These are phyloP conservation scores for Rhabditophanes sp. DNA, from an alignment of 2,888 invertebrate genomes.

Conservation along the genomic window DNA sequence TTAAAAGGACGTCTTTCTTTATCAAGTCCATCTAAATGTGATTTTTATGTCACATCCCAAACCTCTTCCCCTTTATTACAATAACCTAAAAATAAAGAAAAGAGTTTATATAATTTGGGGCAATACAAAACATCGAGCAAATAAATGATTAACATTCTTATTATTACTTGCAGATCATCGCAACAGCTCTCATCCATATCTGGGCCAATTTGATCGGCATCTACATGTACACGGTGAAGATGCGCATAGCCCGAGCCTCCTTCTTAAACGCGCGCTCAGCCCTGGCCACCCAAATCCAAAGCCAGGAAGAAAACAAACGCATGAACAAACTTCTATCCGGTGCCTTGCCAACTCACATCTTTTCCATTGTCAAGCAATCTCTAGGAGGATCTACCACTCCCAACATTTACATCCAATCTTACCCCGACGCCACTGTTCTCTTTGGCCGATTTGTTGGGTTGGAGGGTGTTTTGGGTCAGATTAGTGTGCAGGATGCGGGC, in stretches of 20 bases:
- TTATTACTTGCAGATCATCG: conserved; percentile 29
- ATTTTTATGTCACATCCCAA: too few relatives aligned
- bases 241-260: conserved; percentile 22
- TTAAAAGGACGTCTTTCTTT: too few relatives aligned
- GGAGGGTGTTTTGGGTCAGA: conserved; percentile 26
- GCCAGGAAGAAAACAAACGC: conserved; percentile 6
- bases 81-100: too few relatives aligned
- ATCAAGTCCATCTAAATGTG: too few relatives aligned
- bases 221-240: conserved; percentile 23
- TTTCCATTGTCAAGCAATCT: conserved; percentile 21
- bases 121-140: too few relatives aligned
- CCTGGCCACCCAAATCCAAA: conserved; percentile 14
- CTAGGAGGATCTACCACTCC: conserved; percentile 29
- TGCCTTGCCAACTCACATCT: conserved; percentile 31
- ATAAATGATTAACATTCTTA: too few relatives aligned
- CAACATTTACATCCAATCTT: conserved; percentile 27
- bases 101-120: too few relatives aligned
- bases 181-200: conserved; percentile 30
- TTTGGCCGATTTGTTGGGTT: too few relatives aligned
- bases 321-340: conserved; percentile 26
- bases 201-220: conserved; percentile 37
- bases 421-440: conserved; percentile 19
- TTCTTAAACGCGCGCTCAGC: conserved; percentile 23
- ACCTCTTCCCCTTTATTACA: too few relatives aligned
- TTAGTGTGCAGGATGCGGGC: conserved; percentile 32